These are phyloP conservation scores for Nasonia vitripennis DNA, from an alignment of 1,140 invertebrate genomes.

Conservation along the genomic window DNA sequence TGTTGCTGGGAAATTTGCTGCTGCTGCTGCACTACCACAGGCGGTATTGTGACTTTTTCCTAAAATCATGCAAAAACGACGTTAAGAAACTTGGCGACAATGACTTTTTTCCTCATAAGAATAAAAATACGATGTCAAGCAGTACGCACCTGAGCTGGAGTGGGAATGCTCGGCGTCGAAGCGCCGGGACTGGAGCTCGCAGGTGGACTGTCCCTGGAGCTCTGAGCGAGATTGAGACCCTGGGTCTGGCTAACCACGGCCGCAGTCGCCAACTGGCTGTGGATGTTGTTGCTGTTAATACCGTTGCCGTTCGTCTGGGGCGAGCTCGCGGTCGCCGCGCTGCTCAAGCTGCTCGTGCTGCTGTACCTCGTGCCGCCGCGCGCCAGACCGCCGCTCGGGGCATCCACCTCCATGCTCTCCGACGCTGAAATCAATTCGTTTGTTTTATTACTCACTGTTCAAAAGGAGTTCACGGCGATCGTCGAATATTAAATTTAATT, in stretches of 20 bases:
- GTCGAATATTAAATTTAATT: neutral
- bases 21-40: slow-evolving; percentile 60
- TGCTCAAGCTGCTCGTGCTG: slow-evolving; percentile 72
- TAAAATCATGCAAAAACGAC: slow-evolving; percentile 43
- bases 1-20: slow-evolving; percentile 44
- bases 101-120: neutral
- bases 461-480: too few species aligned
- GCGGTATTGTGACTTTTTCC: slow-evolving; percentile 65
- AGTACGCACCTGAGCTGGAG: slow-evolving; percentile 66
- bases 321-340: slow-evolving; percentile 69
- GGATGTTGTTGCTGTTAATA: slow-evolving; percentile 62
- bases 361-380: slow-evolving; percentile 72
- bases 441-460: too few species aligned
- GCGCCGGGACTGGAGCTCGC: slow-evolving; percentile 68
- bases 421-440: slow-evolving; percentile 53
- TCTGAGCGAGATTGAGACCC: slow-evolving; percentile 69
- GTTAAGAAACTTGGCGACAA: neutral
- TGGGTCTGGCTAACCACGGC: slow-evolving; percentile 72
- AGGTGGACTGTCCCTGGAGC: slow-evolving; percentile 71
- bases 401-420: slow-evolving; percentile 70
- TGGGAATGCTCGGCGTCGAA: slow-evolving; percentile 69
- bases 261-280: slow-evolving; percentile 69
- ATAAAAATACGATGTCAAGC: neutral
- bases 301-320: slow-evolving; percentile 64
- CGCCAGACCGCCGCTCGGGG: slow-evolving; percentile 60